Conservation (phyloP, 2,888 invertebrate species). For the Neoascia interrupta region DNA sequence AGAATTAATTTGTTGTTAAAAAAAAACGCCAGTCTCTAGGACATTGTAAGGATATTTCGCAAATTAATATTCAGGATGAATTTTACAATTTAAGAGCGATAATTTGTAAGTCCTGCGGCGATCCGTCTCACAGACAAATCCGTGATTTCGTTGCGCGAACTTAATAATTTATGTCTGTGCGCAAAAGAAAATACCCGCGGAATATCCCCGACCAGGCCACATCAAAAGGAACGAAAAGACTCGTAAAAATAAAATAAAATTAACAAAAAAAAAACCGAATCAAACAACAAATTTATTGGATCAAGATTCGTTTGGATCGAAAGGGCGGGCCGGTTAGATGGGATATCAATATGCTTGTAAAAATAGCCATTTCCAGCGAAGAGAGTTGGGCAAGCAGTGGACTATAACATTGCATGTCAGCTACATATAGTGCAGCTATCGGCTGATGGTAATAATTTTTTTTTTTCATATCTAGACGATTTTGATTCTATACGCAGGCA, state of each 20-base stretch:
- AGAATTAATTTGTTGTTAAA: no score
- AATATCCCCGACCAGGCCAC: constrained; percentile 22
- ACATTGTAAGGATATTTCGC: background rate
- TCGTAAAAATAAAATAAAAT: no score
- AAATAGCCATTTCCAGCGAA: constrained; percentile 65
- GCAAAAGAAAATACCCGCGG: constrained; percentile 28
- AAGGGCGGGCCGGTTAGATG: constrained; percentile 69
- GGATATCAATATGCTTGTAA: constrained; percentile 62
- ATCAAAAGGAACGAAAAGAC: constrained; percentile 47
- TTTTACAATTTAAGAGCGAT: constrained; percentile 39
- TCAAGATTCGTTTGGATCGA: constrained; percentile 58
- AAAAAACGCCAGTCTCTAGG: background rate
- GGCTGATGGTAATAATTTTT: constrained; percentile 56
- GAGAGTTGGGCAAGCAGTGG: constrained; percentile 58
- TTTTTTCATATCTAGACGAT: constrained; percentile 51
- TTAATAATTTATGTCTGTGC: constrained; percentile 56
- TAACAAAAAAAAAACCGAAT: constrained; percentile 12
- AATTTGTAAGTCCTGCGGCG: constrained; percentile 64
- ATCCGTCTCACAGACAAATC: no score
- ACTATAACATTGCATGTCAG: constrained; percentile 35
- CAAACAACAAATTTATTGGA: constrained; percentile 68
- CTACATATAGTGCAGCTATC: constrained; percentile 32
- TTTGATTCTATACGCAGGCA: constrained; percentile 26
- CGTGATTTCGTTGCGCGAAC: constrained; percentile 48
- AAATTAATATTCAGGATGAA: constrained; percentile 48